phyloP scores from a whole-genome alignment of 23 tunicate species.

The Ciona savignyi region DNA sequence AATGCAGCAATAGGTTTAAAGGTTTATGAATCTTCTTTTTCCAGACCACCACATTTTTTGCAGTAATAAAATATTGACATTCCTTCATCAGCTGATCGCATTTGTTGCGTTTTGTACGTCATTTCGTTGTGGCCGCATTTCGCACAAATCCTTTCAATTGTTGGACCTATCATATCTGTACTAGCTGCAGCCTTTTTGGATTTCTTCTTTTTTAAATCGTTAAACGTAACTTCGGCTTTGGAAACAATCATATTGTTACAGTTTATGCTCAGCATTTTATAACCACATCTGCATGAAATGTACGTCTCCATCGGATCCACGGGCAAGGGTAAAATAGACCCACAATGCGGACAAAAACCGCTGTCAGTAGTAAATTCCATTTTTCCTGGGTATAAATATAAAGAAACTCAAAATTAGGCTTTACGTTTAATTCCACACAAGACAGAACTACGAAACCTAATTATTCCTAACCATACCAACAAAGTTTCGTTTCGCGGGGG shows the following conservation, averaged over 20 bases:
- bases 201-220: constrained; percentile 35
- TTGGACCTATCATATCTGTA: constrained; percentile 50
- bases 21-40: constrained; percentile 76
- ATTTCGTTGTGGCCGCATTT: constrained; percentile 78
- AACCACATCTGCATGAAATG: constrained; percentile 62
- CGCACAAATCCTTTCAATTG: constrained; percentile 59
- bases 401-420: too few relatives aligned
- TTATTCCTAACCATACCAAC: too few relatives aligned
- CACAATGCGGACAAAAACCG: constrained; percentile 82
- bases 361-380: constrained; percentile 36
- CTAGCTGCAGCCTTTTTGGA: constrained; percentile 10
- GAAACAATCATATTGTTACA: constrained; percentile 65
- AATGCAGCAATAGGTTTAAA: neutral
- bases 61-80: constrained; percentile 90
- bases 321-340: constrained; percentile 70
- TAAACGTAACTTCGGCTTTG: constrained; percentile 46
- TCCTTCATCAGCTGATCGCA: constrained; percentile 90
- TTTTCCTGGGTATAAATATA: too few relatives aligned
- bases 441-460: too few relatives aligned
- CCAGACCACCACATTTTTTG: constrained; percentile 51
- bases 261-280: constrained; percentile 30
- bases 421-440: too few relatives aligned
- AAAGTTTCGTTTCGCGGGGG: neutral
- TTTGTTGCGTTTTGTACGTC: constrained; percentile 87
- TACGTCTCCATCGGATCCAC: constrained; percentile 22